These are phyloP conservation scores for Catostylus mosaicus DNA, from an alignment of 30 jellyfish, hydroid and myxozoan species.

Conservation along the genomic window DNA sequence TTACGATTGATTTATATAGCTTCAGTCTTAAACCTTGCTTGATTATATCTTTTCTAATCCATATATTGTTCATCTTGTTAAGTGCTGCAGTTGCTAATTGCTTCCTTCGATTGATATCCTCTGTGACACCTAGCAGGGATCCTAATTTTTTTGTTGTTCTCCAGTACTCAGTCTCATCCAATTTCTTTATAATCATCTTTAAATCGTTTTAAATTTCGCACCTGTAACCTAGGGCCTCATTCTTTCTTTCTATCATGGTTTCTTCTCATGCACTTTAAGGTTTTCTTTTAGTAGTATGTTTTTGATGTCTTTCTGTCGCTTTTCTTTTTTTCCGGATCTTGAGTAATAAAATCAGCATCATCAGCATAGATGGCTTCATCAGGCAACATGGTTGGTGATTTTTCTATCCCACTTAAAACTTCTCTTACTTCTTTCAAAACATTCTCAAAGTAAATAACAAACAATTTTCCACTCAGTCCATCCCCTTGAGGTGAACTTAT, in stretches of 20 bases:
- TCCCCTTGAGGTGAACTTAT: slow-evolving; percentile 55
- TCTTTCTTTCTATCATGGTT: not conserved
- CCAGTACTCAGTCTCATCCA: slow-evolving; percentile 22
- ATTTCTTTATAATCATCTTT: slow-evolving; percentile 10
- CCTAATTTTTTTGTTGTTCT: slow-evolving; percentile 35
- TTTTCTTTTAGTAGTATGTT: slow-evolving; percentile 11
- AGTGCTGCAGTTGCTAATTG: slow-evolving; percentile 24
- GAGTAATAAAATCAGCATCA: slow-evolving; percentile 32
- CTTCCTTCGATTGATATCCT: slow-evolving; percentile 33
- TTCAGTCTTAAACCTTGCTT: not conserved
- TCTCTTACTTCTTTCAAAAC: slow-evolving; percentile 6
- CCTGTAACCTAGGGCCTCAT: slow-evolving; percentile 3
- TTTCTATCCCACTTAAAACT: not conserved
- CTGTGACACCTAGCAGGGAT: slow-evolving; percentile 40
- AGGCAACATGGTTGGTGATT: slow-evolving; percentile 11
- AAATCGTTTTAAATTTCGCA: slow-evolving; percentile 8
- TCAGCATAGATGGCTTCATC: slow-evolving; percentile 34
- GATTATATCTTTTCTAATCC: slow-evolving; percentile 3
- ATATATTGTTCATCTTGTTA: not conserved
- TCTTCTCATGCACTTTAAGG: no score
- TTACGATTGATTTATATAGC: not conserved
- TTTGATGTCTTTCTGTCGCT: slow-evolving; percentile 21
- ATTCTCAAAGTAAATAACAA: slow-evolving; percentile 24
- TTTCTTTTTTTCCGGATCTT: slow-evolving; percentile 26
- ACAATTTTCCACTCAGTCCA: slow-evolving; percentile 38